phyloP scores from a whole-genome alignment of 1,140 invertebrate species.

The Pogonognathellus flavescens region DNA sequence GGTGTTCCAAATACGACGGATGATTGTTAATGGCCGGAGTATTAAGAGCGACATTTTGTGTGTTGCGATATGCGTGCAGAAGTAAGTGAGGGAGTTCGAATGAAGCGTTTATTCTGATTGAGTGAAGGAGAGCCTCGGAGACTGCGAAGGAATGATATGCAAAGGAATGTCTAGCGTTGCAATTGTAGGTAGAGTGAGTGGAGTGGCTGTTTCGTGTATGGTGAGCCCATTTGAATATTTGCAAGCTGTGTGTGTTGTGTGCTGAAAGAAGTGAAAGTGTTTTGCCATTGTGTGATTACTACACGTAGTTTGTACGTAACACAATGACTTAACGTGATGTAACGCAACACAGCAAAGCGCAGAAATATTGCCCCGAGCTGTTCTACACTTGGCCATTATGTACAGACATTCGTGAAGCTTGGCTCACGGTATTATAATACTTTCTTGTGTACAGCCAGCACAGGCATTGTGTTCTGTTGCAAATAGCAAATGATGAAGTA shows the following conservation, averaged over 20 bases:
- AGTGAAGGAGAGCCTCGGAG: too few relatives aligned
- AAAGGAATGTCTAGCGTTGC: not conserved
- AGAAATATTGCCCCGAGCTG: slow-evolving; percentile 9
- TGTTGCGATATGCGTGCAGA: too few relatives aligned
- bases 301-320: slow-evolving; percentile 22
- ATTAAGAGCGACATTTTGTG: too few relatives aligned
- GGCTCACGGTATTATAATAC: not conserved
- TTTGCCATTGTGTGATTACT: slow-evolving; percentile 24
- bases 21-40: too few relatives aligned
- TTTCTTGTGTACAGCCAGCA: not conserved
- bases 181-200: not conserved
- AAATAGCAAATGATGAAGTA: slow-evolving; percentile 21
- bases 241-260: not conserved
- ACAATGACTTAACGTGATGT: not conserved
- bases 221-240: slow-evolving; percentile 32
- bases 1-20: too few relatives aligned
- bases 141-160: too few relatives aligned
- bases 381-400: not conserved
- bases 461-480: slow-evolving; percentile 25
- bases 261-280: slow-evolving; percentile 40
- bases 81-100: too few relatives aligned
- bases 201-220: not conserved
- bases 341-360: slow-evolving; percentile 11
- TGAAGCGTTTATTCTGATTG: too few relatives aligned
- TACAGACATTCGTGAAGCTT: not conserved